These are phyloP conservation scores for Nesoenas mayeri DNA, from an alignment of 2,113 vertebrate genomes.

Conservation along the genomic window DNA sequence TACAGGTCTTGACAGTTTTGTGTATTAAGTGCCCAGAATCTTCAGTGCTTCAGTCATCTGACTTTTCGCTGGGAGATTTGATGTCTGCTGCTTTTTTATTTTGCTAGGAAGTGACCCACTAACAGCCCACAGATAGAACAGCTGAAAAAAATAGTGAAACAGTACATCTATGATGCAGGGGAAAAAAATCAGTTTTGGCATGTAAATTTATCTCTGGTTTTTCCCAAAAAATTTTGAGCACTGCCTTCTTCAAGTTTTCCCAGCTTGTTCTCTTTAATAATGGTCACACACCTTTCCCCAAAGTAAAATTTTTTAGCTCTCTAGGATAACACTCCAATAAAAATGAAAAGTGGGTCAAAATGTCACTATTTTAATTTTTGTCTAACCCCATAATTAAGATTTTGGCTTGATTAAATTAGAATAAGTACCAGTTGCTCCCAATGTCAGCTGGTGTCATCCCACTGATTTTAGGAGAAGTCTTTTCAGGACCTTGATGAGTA, in stretches of 20 bases:
- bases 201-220: not conserved
- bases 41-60: not conserved
- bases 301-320: not conserved
- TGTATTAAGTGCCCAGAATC: not conserved
- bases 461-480: not conserved
- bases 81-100: not conserved
- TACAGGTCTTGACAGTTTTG: constrained; percentile 23
- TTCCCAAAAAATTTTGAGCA: not conserved
- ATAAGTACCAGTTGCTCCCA: not conserved
- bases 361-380: not conserved
- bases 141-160: not conserved
- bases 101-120: not conserved
- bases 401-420: not conserved
- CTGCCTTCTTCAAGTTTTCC: not conserved
- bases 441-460: not conserved
- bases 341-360: not conserved
- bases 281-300: not conserved
- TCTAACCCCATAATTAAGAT: not conserved
- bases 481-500: not conserved
- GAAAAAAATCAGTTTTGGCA: not conserved
- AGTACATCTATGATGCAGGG: not conserved
- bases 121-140: not conserved
- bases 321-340: not conserved
- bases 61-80: not conserved
- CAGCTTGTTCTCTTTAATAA: not conserved